phyloP scores from a whole-genome alignment of 1,140 invertebrate species.

The Bradysia coprophila region DNA sequence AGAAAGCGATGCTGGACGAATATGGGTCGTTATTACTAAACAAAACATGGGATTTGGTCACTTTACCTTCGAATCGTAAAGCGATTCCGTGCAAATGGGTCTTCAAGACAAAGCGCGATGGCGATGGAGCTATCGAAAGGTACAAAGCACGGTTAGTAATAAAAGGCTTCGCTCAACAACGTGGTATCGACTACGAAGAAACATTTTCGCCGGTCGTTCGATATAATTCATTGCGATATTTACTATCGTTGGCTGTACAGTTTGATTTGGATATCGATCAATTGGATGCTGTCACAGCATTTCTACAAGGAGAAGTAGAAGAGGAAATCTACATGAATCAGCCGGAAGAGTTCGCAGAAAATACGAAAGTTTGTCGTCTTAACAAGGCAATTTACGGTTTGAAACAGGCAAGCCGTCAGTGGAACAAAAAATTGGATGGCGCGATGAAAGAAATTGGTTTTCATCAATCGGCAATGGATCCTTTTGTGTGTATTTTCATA shows the following conservation, averaged over 20 bases:
- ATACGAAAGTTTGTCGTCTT: constrained; percentile 2
- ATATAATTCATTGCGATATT: constrained; percentile 7
- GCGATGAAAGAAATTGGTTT: constrained; percentile 5
- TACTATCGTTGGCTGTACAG: constrained; percentile 10
- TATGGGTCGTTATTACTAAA: constrained; percentile 12
- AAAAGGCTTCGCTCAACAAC: constrained; percentile 8
- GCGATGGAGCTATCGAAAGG: not conserved
- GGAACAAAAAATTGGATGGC: constrained; percentile 12
- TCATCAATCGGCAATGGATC: constrained; percentile 5
- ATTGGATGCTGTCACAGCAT: constrained; percentile 13
- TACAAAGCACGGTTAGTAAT: constrained; percentile 10
- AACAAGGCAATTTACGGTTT: constrained; percentile 1
- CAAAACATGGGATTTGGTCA: constrained; percentile 13
- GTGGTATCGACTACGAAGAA: constrained; percentile 10
- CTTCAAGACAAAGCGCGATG: constrained; percentile 4
- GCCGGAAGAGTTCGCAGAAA: constrained; percentile 7
- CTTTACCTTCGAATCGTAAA: constrained; percentile 8
- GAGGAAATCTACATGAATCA: constrained; percentile 10
- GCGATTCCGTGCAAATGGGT: constrained; percentile 11
- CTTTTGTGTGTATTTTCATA: constrained; percentile 12
- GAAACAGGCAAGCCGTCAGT: constrained; percentile 5
- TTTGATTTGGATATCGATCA: constrained; percentile 9
- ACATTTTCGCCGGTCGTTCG: constrained; percentile 7
- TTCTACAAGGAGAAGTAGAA: constrained; percentile 9
- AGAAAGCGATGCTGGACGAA: constrained; percentile 12